phyloP scores from a whole-genome alignment of 1,140 invertebrate genomes.

The Leptinotarsa texana region DNA sequence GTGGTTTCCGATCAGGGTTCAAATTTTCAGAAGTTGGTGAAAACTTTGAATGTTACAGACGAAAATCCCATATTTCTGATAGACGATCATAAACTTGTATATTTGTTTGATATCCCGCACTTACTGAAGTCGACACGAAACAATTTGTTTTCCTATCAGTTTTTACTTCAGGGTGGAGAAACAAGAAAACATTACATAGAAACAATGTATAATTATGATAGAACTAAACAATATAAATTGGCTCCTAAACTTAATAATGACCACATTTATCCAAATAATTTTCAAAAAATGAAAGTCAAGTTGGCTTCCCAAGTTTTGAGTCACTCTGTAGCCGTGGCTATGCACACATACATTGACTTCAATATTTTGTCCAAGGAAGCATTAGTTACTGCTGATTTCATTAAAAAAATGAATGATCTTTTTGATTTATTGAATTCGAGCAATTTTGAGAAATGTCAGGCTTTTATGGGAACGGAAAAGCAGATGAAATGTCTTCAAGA shows the following conservation, averaged over 20 bases:
- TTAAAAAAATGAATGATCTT: neutral
- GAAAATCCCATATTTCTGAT: too few species aligned
- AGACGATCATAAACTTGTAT: slow-evolving; percentile 27
- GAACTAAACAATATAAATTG: slow-evolving; percentile 15
- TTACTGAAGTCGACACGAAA: slow-evolving; percentile 34
- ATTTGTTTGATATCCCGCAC: slow-evolving; percentile 30
- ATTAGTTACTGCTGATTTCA: neutral
- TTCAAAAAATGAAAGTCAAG: slow-evolving; percentile 36
- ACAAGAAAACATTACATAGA: slow-evolving; percentile 25
- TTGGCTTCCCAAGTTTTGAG: neutral
- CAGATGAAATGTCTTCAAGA: neutral
- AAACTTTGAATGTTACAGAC: slow-evolving; percentile 12
- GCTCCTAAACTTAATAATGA: slow-evolving; percentile 32
- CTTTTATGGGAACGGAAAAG: neutral
- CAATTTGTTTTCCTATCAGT: slow-evolving; percentile 27
- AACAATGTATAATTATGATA: slow-evolving; percentile 18
- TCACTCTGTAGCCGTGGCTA: neutral
- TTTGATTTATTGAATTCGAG: slow-evolving; percentile 1
- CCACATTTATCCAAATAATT: slow-evolving; percentile 28
- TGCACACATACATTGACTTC: neutral
- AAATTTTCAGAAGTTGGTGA: slow-evolving; percentile 13
- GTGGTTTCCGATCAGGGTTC: neutral
- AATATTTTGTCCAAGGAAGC: neutral
- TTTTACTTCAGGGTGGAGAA: slow-evolving; percentile 7
- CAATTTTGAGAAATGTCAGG: slow-evolving; percentile 10